Percentiles rank a stretch among this genome's conserved stretches.
These are phyloP conservation scores for Centropus unirufus DNA, from an alignment of 2,113 vertebrate genomes.

Conservation along the genomic window DNA sequence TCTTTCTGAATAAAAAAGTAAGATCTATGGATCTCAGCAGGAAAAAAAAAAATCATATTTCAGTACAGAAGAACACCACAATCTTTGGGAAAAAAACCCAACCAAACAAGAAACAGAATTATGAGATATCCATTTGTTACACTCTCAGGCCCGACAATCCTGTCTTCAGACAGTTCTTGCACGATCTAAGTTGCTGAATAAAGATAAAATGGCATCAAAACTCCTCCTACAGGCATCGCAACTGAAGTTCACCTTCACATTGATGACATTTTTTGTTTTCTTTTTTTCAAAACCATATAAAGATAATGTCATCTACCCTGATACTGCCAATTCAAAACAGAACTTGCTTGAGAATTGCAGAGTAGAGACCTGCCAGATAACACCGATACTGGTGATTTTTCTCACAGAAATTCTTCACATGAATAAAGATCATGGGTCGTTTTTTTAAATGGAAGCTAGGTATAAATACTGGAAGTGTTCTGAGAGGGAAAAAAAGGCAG, in stretches of 20 bases:
- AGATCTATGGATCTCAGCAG: not conserved
- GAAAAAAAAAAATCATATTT: not conserved
- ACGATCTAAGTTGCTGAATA: constrained; percentile 50
- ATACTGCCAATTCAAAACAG: constrained; percentile 64
- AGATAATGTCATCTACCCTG: constrained; percentile 65
- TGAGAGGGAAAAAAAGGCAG: not conserved
- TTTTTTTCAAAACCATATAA: constrained; percentile 50
- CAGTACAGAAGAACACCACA: not conserved
- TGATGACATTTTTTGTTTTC: constrained; percentile 44
- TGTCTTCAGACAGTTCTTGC: constrained; percentile 26
- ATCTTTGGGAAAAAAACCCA: not conserved
- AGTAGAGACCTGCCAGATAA: constrained; percentile 65
- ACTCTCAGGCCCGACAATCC: not conserved
- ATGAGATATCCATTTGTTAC: constrained; percentile 40
- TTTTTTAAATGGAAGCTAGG: not conserved
- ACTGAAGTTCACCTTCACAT: constrained; percentile 69
- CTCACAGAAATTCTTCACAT: constrained; percentile 51
- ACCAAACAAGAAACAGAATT: not conserved
- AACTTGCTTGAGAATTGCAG: constrained; percentile 48
- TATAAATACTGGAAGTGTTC: not conserved
- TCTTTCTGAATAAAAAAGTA: not conserved
- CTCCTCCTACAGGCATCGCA: constrained; percentile 44
- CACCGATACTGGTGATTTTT: constrained; percentile 33
- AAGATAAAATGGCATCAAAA: constrained; percentile 66
- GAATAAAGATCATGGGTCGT: constrained; percentile 48